Base-by-base conservation (phyloP, 2,888 invertebrate species). In the Chironomus riparius region DNA sequence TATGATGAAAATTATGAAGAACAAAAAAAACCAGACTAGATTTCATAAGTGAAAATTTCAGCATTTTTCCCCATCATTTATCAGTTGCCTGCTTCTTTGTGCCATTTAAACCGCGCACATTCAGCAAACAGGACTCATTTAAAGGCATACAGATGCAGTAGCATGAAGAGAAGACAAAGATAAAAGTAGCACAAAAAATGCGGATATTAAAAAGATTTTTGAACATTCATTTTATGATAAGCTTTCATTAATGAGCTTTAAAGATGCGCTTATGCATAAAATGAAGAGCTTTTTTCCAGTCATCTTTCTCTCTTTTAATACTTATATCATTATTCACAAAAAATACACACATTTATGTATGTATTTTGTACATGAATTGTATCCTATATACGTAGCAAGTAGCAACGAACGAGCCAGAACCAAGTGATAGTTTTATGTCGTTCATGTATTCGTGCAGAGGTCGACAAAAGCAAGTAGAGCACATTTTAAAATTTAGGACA, bases 201-300 rank as follows among this genome's bases (percentile, higher is more conserved):
- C 22, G 62, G 68, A 68, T 38, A 74, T 74, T 74, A 74, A 65
- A 65, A 18, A 68, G 74, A 72, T 72, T 72, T 56, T 71, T 72
- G 47, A 68, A 28, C 65, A 74, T 74, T n/a, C 74, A 28, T 68
- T 68, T 47, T 21, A 47, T 62, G 74, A 74, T 74, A 74, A 74
- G 74, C 74, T 22, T 68, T 47, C 65, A 74, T 74, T 74, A 74
- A 74, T 74, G 68, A 74, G 68, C 74, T 74, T 74, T 73, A 73
- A 73, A 65, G 61, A 73, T 74, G 74, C 74, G 65, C 71, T 71
- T 68, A 48, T 74, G 68, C 65, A 73, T 61, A 61, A 2, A 73
- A 74, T 65, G 68, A 74, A 74, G 47, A 68, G 68, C 21, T 71
- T 47, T 68, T 38, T 68, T n/a, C 6, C 10, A 65, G 50, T 50